Evolutionary conservation across 2,888 invertebrate genomes (phyloP), one percentile per base, ranked within the genome.

Genomic region (Tupiocoris notatus): DNA sequence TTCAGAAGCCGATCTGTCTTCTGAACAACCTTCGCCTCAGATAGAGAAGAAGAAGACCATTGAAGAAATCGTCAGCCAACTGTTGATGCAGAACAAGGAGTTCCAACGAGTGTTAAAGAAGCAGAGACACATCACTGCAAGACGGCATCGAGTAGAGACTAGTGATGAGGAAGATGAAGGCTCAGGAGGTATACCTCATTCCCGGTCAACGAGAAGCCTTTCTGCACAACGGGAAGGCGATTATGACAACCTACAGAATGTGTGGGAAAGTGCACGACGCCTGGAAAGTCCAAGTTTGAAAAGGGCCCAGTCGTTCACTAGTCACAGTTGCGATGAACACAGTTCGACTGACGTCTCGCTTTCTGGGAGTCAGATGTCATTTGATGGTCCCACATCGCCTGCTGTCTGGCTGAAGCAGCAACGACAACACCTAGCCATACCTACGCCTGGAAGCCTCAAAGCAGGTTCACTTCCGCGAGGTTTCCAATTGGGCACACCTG

Each of bases 51-150:
- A 87, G 82, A 90, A 87, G 82, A 90, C 88, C 66, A 86, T 90
- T 81, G 91, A 92, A 84, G 87, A 93, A 84, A 90, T 95, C 65
- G 93, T 95, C 67, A 90, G 93, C 0, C 93, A 93, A 82, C 85
- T 94, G 16, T 84, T 95, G 2, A 89, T 93, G 88, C 91, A 93
- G 82, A 93, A 92, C 82, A 88, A 91, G 80, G 93, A 93, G 79
- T 93, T 94, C 80, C 92, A 93, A 80, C 90, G 91, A 79, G 86
- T 93, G 61, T 85, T 92, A 23, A 92, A 91, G 80, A 91, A 92
- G 81, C 92, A 91, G 81, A 89, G 91, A 79, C 86, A 81, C 86
- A 86, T n/a, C 85, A 86, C 81, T 0, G 86, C 87, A 78, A 81
- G 87, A 25, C 85, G 86, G 22, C 86, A 86, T 20, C 66, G 77